Evolutionary conservation across 2,113 vertebrate species (phyloP).

Genomic region (Lontra canadensis): DNA sequence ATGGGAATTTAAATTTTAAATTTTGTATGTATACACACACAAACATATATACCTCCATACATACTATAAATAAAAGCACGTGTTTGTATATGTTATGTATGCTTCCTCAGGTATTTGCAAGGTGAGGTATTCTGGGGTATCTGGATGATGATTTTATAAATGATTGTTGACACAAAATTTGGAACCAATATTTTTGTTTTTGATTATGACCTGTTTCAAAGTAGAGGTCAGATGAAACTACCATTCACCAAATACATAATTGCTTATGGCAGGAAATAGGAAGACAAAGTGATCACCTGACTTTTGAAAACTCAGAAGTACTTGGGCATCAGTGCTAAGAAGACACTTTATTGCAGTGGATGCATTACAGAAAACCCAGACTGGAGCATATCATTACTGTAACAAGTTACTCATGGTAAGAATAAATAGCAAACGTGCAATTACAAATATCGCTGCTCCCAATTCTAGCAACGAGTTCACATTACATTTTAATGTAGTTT

Average conservation of each 20-base stretch:
- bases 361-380: background rate
- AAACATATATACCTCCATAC: background rate
- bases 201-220: background rate
- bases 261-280: background rate
- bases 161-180: background rate
- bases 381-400: background rate
- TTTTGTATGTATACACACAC: background rate
- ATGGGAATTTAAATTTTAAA: background rate
- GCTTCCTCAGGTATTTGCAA: background rate
- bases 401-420: background rate
- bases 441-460: background rate
- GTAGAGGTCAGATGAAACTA: background rate
- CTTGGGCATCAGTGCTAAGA: background rate
- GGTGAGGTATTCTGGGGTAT: background rate
- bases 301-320: background rate
- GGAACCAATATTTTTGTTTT: background rate
- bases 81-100: background rate
- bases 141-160: background rate
- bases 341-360: background rate
- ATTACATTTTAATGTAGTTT: background rate
- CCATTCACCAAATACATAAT: background rate
- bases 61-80: background rate
- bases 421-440: conserved; percentile 39
- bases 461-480: background rate
- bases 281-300: background rate